Evolutionary conservation across 2,888 invertebrate species (phyloP).

Genomic region (Polyommatus icarus): DNA sequence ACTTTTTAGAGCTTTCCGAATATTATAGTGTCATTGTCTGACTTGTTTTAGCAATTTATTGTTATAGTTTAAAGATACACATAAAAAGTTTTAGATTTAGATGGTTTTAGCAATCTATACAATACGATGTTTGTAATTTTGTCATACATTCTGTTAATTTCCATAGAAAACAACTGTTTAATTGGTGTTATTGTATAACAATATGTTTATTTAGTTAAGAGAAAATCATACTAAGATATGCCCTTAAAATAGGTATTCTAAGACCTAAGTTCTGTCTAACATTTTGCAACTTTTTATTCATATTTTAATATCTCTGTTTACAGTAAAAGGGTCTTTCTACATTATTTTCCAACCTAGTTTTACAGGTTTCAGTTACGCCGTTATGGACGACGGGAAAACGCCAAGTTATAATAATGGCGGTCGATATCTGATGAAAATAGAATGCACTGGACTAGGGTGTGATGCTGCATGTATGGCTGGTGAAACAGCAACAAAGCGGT

Average conservation of each 20-base stretch:
- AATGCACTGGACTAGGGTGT: neutral
- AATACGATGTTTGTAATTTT: too few species aligned
- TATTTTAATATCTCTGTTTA: neutral
- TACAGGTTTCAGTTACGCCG: slow-evolving; percentile 22
- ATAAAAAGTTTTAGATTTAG: too few species aligned
- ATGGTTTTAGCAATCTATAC: too few species aligned
- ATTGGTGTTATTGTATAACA: too few species aligned
- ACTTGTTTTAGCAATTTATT: too few species aligned
- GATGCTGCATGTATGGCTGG: slow-evolving; percentile 4
- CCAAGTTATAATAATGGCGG: neutral
- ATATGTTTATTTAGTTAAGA: too few species aligned
- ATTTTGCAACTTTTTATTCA: neutral
- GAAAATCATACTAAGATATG: too few species aligned
- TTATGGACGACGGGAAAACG: neutral
- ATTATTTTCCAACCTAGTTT: slow-evolving; percentile 21
- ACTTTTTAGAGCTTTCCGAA: neutral
- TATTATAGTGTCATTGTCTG: too few species aligned
- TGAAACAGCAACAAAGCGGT: neutral
- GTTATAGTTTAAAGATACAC: too few species aligned
- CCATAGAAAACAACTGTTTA: too few species aligned
- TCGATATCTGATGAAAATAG: slow-evolving; percentile 10
- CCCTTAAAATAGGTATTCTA: too few species aligned
- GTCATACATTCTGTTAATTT: too few species aligned
- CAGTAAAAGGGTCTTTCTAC: neutral
- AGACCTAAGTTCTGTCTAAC: neutral